Conservation (phyloP, 2,797 vertebrate genomes). For the Ciconia nigra region DNA sequence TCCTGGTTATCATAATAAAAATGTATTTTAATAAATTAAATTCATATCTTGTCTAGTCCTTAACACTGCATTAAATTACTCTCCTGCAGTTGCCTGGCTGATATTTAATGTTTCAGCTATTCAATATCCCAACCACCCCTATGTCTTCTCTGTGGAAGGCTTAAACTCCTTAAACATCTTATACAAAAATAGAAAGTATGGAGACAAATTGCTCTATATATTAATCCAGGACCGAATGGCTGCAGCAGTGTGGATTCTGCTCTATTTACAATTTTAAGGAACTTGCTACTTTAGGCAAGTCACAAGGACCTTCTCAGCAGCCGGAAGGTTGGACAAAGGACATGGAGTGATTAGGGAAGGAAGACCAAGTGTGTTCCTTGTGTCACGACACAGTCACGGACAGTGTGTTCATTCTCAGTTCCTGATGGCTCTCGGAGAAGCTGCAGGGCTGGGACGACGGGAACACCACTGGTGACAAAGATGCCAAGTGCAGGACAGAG, state of each 20-base stretch:
- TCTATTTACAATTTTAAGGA: not conserved
- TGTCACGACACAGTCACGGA: not conserved
- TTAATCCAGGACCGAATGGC: not conserved
- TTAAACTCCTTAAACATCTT: slow-evolving; percentile 19
- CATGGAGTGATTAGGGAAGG: not conserved
- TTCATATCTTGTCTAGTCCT: not conserved
- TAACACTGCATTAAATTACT: not conserved
- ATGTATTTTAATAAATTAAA: not conserved
- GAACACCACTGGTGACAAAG: not conserved
- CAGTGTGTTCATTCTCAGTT: not conserved
- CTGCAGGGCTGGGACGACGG: not conserved
- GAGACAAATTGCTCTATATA: not conserved
- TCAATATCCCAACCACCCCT: not conserved
- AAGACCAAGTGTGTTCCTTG: not conserved
- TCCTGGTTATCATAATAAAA: not conserved
- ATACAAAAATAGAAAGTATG: not conserved
- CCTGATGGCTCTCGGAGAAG: not conserved
- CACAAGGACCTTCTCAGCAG: not conserved
- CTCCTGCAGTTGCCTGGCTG: not conserved
- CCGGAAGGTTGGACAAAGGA: not conserved
- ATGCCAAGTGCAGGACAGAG: not conserved
- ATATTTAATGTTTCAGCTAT: not conserved
- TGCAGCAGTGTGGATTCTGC: not conserved
- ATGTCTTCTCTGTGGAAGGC: not conserved
- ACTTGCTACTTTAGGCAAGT: not conserved